These are phyloP conservation scores for Cromileptes altivelis DNA, from an alignment of 2,113 vertebrate genomes.

Conservation along the genomic window DNA sequence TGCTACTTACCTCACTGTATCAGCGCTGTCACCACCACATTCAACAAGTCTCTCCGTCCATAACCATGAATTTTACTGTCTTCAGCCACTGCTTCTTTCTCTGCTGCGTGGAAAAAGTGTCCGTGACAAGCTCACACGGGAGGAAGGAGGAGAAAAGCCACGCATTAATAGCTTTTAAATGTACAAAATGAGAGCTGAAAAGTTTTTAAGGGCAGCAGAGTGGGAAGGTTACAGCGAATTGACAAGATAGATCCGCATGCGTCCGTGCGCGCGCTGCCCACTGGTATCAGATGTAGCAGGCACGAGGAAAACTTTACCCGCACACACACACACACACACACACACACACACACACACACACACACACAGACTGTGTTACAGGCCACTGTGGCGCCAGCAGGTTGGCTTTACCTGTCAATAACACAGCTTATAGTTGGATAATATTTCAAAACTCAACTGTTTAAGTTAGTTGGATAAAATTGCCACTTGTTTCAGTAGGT, in stretches of 20 bases:
- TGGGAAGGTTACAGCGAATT: constrained; percentile 46
- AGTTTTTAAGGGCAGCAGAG: constrained; percentile 11
- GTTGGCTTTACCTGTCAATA: not conserved
- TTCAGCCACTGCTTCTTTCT: not conserved
- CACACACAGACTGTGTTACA: not conserved
- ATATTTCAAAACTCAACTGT: not conserved
- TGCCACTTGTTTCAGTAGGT: not conserved
- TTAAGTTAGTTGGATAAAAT: not conserved
- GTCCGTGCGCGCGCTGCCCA: constrained; percentile 22
- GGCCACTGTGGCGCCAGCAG: not conserved
- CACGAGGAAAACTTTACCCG: constrained; percentile 22
- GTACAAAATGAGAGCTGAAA: not conserved
- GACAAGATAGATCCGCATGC: constrained; percentile 30
- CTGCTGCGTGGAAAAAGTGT: not conserved
- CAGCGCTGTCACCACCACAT: constrained; percentile 45
- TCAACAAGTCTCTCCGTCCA: constrained; percentile 66
- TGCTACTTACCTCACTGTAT: constrained; percentile 28
- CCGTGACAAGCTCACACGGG: not conserved
- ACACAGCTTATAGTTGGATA: not conserved
- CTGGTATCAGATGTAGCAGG: constrained; percentile 42
- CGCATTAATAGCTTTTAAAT: not conserved
- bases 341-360: not conserved
- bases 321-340: not conserved
- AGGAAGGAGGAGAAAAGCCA: not conserved
- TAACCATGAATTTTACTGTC: not conserved